Evolutionary conservation across 2,888 invertebrate species (phyloP), one percentile per base, ranked within the genome.

Genomic region (Epinotia demarniana): DNA sequence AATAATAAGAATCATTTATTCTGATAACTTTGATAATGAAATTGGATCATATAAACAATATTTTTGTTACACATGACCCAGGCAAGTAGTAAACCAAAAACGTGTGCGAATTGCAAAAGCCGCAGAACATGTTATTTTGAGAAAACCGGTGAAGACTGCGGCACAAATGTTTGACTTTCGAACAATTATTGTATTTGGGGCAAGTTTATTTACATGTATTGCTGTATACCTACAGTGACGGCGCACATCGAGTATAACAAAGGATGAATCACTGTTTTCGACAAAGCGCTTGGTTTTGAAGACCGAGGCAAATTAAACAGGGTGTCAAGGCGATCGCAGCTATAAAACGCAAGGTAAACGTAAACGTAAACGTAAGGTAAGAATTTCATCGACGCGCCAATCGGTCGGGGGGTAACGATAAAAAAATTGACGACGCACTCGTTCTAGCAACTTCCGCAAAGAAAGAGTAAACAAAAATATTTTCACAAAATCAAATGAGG

Each of bases 391-490:
- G 62, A 33, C 58, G 27, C 57, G 74, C 69, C 58, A 74, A 57
- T 58, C 49, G 49, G 49, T n/a, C 55, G n/a, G 63, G 16, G 46
- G 49, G 18, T 39, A 69, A 58, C 63, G 63, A 69, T 57, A 69
- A 62, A 72, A 53, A 69, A 69, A 74, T 58, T 58, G 71, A 61
- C 71, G 71, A 64, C 60, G 60, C 46, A 18, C 74, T 23, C 55
- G 60, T 75, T 75, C 64, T 70, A 13, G 75, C 18, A 66, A n/a
- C 33, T 73, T 73, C 67, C 71, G 66, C 75, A 39, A 66, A 71
- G 53, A 71, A 60, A 43, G 8, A 19, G 82, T 84, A 86, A 88
- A 88, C 85, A 86, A 83, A 86, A 86, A 86, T 85, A 87, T 86
- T 84, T 86, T 85, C 84, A 78, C 80, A 72, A 79, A 81, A 80